These are phyloP conservation scores for Enteromius thamalakanensis DNA, from an alignment of 2,797 vertebrate genomes.

Conservation along the genomic window DNA sequence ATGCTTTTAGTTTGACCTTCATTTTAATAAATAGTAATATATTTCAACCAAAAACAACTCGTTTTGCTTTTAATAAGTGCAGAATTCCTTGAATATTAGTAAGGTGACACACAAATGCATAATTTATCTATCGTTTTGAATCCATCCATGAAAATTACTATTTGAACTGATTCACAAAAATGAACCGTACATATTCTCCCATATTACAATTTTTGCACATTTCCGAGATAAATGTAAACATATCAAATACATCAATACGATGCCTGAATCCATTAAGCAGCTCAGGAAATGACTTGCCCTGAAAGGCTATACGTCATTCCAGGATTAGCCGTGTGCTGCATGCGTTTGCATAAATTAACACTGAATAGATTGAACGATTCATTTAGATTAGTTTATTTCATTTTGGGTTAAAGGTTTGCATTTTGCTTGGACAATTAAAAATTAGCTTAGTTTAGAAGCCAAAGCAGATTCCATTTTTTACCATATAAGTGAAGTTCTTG, in stretches of 20 bases:
- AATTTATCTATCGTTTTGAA: background rate
- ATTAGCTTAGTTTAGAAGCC: background rate
- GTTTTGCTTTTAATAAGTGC: background rate
- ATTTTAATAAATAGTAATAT: background rate
- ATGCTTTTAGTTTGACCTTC: background rate
- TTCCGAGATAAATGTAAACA: slow-evolving; percentile 2
- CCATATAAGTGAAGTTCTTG: background rate
- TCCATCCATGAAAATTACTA: background rate
- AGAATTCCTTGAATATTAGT: background rate
- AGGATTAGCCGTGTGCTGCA: background rate
- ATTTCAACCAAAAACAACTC: background rate
- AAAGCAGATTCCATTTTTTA: background rate
- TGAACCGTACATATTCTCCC: background rate
- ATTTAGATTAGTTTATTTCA: background rate
- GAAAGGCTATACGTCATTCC: background rate
- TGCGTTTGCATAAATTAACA: slow-evolving; percentile 9
- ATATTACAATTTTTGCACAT: background rate
- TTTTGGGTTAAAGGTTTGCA: background rate
- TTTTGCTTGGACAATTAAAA: background rate
- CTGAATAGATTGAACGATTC: background rate
- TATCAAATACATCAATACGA: slow-evolving; percentile 16
- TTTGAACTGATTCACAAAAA: background rate
- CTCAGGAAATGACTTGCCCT: slow-evolving; percentile 11
- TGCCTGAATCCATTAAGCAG: slow-evolving; percentile 4
- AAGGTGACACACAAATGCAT: background rate